Percentiles rank a stretch among this genome's conserved stretches.
Conservation (phyloP, 2,797 vertebrate species). For the Salarias fasciatus region DNA sequence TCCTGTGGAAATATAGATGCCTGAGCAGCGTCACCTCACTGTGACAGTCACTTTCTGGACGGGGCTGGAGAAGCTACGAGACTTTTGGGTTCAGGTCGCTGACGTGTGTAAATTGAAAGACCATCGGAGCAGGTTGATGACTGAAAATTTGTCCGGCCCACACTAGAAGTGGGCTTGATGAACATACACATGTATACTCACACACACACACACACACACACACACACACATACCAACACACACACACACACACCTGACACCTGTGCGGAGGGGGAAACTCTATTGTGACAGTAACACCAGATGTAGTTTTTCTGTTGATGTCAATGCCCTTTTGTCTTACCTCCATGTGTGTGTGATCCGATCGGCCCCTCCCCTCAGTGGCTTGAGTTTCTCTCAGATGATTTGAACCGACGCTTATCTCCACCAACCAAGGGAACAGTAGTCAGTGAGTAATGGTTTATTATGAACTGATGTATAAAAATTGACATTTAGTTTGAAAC, state of each 20-base stretch:
- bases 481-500: conserved; percentile 62
- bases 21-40: conserved; percentile 82
- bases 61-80: conserved; percentile 42
- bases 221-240: conserved; percentile 11
- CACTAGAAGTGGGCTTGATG: conserved; percentile 54
- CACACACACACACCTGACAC: conserved; percentile 50
- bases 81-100: conserved; percentile 36
- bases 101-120: conserved; percentile 45
- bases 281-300: conserved; percentile 72
- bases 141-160: conserved; percentile 39
- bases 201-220: conserved; percentile 17
- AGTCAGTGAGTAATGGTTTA: conserved; percentile 66
- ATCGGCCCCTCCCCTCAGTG: conserved; percentile 51
- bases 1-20: conserved; percentile 99
- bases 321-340: conserved; percentile 75
- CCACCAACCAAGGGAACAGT: conserved; percentile 45
- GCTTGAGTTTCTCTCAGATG: conserved; percentile 56
- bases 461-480: conserved; percentile 67
- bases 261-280: conserved; percentile 62
- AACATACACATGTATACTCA: conserved; percentile 16
- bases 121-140: conserved; percentile 47
- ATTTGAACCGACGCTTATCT: conserved; percentile 59
- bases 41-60: conserved; percentile 60
- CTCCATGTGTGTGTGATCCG: conserved; percentile 67
- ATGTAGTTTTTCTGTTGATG: conserved; percentile 79